Conservation (phyloP, 37 sponge, comb jelly and placozoan genomes). For the Agelas oroides region DNA sequence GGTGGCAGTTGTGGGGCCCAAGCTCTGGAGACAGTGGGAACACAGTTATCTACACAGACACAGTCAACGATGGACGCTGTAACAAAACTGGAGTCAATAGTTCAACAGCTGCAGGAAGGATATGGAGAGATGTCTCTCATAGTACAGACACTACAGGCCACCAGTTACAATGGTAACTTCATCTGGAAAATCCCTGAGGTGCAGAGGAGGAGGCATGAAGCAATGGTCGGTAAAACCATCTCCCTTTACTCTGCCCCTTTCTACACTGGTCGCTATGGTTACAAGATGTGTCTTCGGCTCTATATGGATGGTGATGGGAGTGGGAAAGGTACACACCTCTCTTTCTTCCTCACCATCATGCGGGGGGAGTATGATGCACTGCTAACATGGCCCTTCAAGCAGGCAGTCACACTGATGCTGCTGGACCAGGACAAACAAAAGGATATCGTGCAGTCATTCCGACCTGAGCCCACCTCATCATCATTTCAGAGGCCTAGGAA, state of each 20-base stretch:
- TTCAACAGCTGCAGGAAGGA: conserved; percentile 63
- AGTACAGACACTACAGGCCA: conserved; percentile 78
- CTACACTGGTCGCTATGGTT: conserved; percentile 83
- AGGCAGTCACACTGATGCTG: conserved; percentile 71
- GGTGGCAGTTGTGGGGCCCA: neutral
- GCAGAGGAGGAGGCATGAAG: conserved; percentile 68
- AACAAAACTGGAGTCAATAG: conserved; percentile 32
- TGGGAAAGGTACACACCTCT: conserved; percentile 75
- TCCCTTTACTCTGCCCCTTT: conserved; percentile 90
- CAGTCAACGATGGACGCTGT: conserved; percentile 44
- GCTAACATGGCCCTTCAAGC: conserved; percentile 84
- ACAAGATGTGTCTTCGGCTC: conserved; percentile 83
- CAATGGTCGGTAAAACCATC: conserved; percentile 67
- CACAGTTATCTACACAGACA: conserved; percentile 13
- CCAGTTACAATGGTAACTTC: conserved; percentile 71
- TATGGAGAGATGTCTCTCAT: conserved; percentile 61
- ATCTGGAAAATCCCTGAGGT: conserved; percentile 90
- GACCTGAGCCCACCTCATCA: conserved; percentile 61
- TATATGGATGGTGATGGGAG: conserved; percentile 90
- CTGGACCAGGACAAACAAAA: conserved; percentile 64
- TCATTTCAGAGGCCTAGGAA: conserved; percentile 74
- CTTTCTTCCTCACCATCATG: conserved; percentile 89
- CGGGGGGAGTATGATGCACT: conserved; percentile 89
- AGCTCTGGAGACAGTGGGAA: neutral
- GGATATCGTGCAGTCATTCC: conserved; percentile 75